Conservation (phyloP, 2,113 vertebrate genomes). For the Polypterus bichir region DNA sequence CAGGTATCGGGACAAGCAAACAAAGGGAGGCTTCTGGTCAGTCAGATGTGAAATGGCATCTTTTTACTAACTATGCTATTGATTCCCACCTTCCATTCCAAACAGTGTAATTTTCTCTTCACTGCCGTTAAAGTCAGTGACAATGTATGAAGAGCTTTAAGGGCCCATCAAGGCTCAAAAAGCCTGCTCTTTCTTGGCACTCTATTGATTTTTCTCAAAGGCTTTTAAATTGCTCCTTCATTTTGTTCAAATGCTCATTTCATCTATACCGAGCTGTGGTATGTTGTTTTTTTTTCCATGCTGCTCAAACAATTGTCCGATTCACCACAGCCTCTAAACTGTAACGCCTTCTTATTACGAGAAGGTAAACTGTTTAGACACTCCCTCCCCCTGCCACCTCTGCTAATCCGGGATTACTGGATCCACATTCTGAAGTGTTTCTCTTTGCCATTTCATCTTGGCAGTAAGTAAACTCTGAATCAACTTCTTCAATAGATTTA, state of each 20-base stretch:
- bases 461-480: constrained; percentile 9
- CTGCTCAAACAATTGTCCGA: constrained; percentile 65
- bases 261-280: constrained; percentile 44
- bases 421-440: constrained; percentile 39
- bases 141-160: constrained; percentile 51
- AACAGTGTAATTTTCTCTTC: constrained; percentile 59
- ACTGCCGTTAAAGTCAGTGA: constrained; percentile 53
- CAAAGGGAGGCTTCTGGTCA: constrained; percentile 58
- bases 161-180: constrained; percentile 49
- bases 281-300: constrained; percentile 34
- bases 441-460: constrained; percentile 40
- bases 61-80: constrained; percentile 85
- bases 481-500: constrained; percentile 2
- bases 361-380: constrained; percentile 65
- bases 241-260: constrained; percentile 63
- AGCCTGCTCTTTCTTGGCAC: constrained; percentile 44
- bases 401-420: constrained; percentile 56
- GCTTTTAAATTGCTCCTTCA: constrained; percentile 72
- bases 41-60: constrained; percentile 95
- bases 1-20: constrained; percentile 53
- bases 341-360: constrained; percentile 61
- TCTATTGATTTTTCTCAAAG: constrained; percentile 74
- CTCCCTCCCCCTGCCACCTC: constrained; percentile 37
- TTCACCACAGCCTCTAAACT: constrained; percentile 58
- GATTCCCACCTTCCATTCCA: constrained; percentile 62